Evolutionary conservation across 2,113 vertebrate species (phyloP), one percentile per base, ranked within the genome.

Genomic region (Petromus typicus): DNA sequence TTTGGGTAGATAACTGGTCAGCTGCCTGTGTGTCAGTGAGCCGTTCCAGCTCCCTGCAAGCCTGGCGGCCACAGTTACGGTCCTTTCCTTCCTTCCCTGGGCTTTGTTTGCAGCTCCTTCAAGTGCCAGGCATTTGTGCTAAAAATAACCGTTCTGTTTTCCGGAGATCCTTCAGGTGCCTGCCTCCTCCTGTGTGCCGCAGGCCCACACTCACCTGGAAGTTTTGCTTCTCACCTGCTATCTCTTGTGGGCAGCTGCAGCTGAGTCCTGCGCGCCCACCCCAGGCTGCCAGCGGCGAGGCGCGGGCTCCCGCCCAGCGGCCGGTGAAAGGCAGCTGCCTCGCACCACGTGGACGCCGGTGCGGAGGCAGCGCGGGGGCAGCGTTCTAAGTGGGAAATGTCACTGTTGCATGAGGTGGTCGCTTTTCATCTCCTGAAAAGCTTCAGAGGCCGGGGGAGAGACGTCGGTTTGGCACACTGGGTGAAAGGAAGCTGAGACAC

Each of bases 71-170:
- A 14, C 12, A n/a, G 57, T 16, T 71, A 27, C n/a, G 13, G 67
- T 37, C 76, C 34, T n/a, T 32, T 34, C 54, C 32, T 45, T 5
- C 30, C 2, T 23, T 54, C 12, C 40, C 78, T 43, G 40, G 64
- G 48, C 66, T 93, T 93, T 92, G 86, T 93, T 90, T 71, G 93
- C 81, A 73, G 85, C 32, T 93, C 85, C 81, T 90, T 96, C 90
- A 84, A 96, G 90, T 90, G 88, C n/a, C 81, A 93, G 78, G 61
- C 76, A 73, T 76, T 90, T 95, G 91, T 78, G 88, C 93, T 96
- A 96, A 97, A 97, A 96, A 97, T 96, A 97, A 78, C 91, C 54
- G 57, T 85, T 88, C 95, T 93, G 92, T 95, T 96, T 97, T 93
- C 93, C 71, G 10, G 4, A 18, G 64, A 61, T 64, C 95, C 87